Evolutionary conservation across 2,113 vertebrate species (phyloP).

Genomic region (Myotis yumanensis): DNA sequence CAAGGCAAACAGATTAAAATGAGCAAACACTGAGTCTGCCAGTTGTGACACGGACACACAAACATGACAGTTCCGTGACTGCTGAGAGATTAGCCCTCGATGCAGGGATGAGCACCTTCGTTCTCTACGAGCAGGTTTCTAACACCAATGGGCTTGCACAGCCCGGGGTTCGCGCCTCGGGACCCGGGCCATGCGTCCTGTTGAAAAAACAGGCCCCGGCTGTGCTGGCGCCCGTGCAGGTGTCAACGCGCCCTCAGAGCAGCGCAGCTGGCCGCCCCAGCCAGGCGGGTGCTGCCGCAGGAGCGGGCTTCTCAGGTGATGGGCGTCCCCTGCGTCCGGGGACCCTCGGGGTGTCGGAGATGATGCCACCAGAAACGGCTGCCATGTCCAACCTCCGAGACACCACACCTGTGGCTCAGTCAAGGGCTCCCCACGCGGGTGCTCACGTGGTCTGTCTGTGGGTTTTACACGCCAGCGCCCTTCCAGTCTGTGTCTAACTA

Average conservation of each 20-base stretch:
- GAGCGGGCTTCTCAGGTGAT: fast-evolving
- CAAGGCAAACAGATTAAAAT: background rate
- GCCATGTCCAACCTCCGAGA: fast-evolving
- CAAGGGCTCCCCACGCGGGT: fast-evolving
- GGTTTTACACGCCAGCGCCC: fast-evolving
- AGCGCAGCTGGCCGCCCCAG: fast-evolving
- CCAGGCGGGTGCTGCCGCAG: fast-evolving
- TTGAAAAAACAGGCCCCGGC: fast-evolving
- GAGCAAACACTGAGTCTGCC: background rate
- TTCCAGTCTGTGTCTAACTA: fast-evolving
- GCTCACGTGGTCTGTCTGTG: fast-evolving
- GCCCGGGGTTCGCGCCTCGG: fast-evolving
- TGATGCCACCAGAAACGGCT: fast-evolving
- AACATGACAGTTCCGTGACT: background rate
- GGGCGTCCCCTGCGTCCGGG: fast-evolving
- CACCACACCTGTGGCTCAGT: fast-evolving
- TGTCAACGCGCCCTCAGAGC: fast-evolving
- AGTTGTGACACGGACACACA: background rate
- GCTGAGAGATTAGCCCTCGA: background rate
- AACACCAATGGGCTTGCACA: too few species aligned
- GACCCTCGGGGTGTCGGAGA: fast-evolving
- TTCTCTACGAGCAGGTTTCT: background rate
- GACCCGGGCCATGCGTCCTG: fast-evolving
- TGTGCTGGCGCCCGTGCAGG: background rate
- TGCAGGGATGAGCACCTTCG: background rate